phyloP scores from a whole-genome alignment of 2,888 invertebrate genomes.

The Beris chalybata region DNA sequence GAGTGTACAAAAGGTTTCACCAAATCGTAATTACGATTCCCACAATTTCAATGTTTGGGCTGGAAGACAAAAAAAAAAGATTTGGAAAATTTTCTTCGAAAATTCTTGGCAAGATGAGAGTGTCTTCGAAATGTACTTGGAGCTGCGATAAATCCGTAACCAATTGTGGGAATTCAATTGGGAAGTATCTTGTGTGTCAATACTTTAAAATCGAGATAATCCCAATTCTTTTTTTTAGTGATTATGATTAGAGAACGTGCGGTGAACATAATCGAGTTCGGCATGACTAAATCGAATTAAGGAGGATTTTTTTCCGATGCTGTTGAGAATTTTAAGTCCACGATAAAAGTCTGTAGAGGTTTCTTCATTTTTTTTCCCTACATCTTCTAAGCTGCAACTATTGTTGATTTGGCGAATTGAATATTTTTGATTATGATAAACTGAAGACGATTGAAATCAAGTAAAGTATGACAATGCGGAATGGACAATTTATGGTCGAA shows the following conservation, averaged over 20 bases:
- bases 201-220: neutral
- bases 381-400: too few relatives aligned
- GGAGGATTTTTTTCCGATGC: too few relatives aligned
- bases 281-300: constrained; percentile 6
- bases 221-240: too few relatives aligned
- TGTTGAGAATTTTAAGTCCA: too few relatives aligned
- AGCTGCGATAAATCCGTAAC: neutral
- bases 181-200: constrained; percentile 12
- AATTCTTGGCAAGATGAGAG: neutral
- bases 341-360: too few relatives aligned
- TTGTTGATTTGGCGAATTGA: too few relatives aligned
- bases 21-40: neutral
- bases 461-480: too few relatives aligned
- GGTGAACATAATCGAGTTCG: constrained; percentile 12
- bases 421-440: too few relatives aligned
- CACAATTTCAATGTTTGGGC: constrained; percentile 13
- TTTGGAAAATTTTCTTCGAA: neutral
- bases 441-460: too few relatives aligned
- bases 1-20: too few relatives aligned
- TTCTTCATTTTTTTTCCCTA: too few relatives aligned
- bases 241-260: constrained; percentile 10
- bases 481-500: too few relatives aligned
- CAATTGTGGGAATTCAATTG: constrained; percentile 24
- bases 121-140: neutral
- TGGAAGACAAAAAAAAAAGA: neutral